These are phyloP conservation scores for Xylocopa sonorina DNA, from an alignment of 1,140 invertebrate genomes.

Conservation along the genomic window DNA sequence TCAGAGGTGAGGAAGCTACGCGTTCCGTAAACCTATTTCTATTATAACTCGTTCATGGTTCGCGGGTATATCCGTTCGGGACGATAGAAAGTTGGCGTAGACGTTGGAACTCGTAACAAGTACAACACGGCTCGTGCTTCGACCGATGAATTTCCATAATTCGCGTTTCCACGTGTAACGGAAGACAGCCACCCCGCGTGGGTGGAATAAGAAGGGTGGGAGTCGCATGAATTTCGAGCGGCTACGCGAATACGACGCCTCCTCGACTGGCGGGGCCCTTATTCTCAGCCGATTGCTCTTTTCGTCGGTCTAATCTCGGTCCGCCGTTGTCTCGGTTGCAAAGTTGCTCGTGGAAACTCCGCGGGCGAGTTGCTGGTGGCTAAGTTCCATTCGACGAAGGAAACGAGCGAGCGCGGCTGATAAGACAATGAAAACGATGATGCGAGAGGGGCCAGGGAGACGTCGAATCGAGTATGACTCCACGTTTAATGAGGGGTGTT, in stretches of 20 bases:
- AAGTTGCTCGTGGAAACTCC: not conserved
- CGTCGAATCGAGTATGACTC: not conserved
- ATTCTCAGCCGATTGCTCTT: slow-evolving; percentile 7
- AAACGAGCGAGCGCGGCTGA: not conserved
- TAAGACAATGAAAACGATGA: slow-evolving; percentile 9
- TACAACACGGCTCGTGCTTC: slow-evolving; percentile 6
- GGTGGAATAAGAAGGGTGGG: too few species aligned
- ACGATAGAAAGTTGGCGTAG: not conserved
- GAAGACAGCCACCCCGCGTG: too few species aligned
- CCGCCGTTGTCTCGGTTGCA: not conserved
- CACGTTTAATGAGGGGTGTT: not conserved
- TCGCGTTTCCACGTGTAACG: not conserved
- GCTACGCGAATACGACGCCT: slow-evolving; percentile 23
- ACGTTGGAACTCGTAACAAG: slow-evolving; percentile 4
- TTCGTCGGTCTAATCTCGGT: not conserved
- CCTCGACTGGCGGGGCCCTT: not conserved
- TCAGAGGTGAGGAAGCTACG: not conserved
- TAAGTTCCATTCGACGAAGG: not conserved
- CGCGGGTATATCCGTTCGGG: slow-evolving; percentile 1
- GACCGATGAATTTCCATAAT: slow-evolving; percentile 6
- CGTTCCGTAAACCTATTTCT: not conserved
- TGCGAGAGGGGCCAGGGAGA: not conserved
- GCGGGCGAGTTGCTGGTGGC: not conserved
- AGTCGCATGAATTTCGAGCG: slow-evolving; percentile 14
- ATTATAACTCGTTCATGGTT: not conserved